Conservation (phyloP, 2,888 invertebrate species). For the Acanthopleura granulata region DNA sequence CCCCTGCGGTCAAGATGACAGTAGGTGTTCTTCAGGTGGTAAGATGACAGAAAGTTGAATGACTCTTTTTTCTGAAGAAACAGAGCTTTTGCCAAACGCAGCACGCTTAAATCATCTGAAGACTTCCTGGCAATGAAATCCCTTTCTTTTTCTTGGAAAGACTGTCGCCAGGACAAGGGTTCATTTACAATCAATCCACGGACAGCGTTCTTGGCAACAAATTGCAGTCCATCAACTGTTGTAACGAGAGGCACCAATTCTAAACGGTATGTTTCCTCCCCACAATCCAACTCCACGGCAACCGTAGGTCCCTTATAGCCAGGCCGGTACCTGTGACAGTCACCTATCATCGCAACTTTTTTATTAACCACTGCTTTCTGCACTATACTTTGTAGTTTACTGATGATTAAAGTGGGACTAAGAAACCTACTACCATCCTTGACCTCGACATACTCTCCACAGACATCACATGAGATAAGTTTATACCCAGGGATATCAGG, state of each 20-base stretch:
- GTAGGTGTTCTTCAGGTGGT: neutral
- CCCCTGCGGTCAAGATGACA: neutral
- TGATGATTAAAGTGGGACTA: neutral
- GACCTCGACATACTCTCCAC: neutral
- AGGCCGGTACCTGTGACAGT: neutral
- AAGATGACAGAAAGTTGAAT: neutral
- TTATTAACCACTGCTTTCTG: neutral
- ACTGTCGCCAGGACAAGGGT: neutral
- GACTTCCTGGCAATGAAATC: neutral
- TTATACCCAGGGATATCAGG: neutral
- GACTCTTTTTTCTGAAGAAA: neutral
- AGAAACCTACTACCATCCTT: neutral
- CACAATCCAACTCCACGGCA: neutral
- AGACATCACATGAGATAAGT: neutral
- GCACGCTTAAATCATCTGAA: neutral
- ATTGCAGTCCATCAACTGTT: neutral
- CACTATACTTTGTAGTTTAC: neutral
- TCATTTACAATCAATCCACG: neutral
- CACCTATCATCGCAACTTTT: neutral
- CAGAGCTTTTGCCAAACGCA: neutral
- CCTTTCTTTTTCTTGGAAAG: neutral
- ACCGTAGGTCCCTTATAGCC: neutral
- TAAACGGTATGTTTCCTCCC: neutral
- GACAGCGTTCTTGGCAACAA: neutral
- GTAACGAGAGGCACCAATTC: conserved; percentile 3